Conservation (phyloP, 2,888 invertebrate species). For the Chelonus formosanus region DNA sequence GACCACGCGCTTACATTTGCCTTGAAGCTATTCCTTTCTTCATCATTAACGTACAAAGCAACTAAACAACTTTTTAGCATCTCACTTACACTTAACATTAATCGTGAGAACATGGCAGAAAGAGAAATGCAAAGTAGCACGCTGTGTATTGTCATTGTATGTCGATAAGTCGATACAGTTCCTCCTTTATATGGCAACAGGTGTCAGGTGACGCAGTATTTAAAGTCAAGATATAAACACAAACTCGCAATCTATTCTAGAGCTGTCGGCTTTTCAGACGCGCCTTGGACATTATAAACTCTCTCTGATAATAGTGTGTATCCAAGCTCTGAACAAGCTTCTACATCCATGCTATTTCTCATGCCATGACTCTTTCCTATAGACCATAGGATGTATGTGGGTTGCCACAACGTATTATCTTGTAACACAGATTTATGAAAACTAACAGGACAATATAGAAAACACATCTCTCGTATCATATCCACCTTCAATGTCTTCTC, state of each 20-base stretch:
- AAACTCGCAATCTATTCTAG: slow-evolving; percentile 8
- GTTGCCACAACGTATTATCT: slow-evolving; percentile 32
- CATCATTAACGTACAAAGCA: slow-evolving; percentile 1
- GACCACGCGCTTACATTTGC: slow-evolving; percentile 5
- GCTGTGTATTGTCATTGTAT: slow-evolving; percentile 37
- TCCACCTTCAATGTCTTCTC: no score
- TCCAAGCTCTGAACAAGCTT: neutral
- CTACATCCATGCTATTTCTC: neutral
- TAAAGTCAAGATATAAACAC: slow-evolving; percentile 37
- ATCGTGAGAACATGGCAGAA: neutral
- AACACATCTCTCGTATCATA: no score
- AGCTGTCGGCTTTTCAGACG: slow-evolving; percentile 16
- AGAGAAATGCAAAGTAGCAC: slow-evolving; percentile 38
- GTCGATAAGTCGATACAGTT: slow-evolving; percentile 45
- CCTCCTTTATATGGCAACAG: slow-evolving; percentile 43
- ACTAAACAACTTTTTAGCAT: neutral
- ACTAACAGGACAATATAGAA: slow-evolving; percentile 6
- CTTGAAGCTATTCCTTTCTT: slow-evolving; percentile 1
- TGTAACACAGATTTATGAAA: slow-evolving; percentile 27
- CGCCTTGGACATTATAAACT: neutral
- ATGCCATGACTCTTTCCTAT: slow-evolving; percentile 4
- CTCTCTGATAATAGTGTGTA: slow-evolving; percentile 10
- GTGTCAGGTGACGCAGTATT: slow-evolving; percentile 41
- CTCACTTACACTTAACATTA: neutral
- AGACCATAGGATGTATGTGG: slow-evolving; percentile 17